Evolutionary conservation across 2,888 invertebrate genomes (phyloP).

Genomic region (Panopea generosa): DNA sequence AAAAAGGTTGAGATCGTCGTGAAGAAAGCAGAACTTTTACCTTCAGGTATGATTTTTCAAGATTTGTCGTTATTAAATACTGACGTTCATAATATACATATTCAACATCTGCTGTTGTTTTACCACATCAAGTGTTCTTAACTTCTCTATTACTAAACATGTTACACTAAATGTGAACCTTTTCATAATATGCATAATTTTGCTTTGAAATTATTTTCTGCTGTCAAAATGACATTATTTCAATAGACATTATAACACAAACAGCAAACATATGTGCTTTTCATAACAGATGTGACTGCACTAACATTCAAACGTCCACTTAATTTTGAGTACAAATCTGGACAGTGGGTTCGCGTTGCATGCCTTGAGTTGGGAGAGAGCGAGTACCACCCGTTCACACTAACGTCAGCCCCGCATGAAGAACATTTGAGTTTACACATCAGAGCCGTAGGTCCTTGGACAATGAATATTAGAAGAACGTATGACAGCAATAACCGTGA

Average conservation of each 20-base stretch:
- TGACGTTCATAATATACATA: no score
- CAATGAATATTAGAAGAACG: slow-evolving; percentile 86
- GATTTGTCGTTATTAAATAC: no score
- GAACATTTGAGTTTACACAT: slow-evolving; percentile 87
- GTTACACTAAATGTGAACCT: no score
- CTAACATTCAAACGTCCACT: slow-evolving; percentile 87
- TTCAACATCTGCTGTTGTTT: no score
- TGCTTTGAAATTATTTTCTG: no score
- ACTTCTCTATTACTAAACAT: no score
- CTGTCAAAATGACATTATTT: no score
- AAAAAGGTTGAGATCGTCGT: slow-evolving; percentile 88
- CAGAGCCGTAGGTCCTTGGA: slow-evolving; percentile 89
- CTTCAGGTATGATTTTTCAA: slow-evolving; percentile 86
- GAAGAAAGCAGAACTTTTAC: slow-evolving; percentile 87
- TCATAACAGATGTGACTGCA: slow-evolving; percentile 87
- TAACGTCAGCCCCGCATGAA: slow-evolving; percentile 89
- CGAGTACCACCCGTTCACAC: slow-evolving; percentile 89
- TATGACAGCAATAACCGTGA: slow-evolving; percentile 77
- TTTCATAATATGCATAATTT: no score
- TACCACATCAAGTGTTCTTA: no score
- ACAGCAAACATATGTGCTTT: no score
- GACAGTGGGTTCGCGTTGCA: slow-evolving; percentile 89
- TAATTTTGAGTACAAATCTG: slow-evolving; percentile 88
- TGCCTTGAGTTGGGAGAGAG: slow-evolving; percentile 87
- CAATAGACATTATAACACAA: no score